These are phyloP conservation scores for Chamaea fasciata DNA, from an alignment of 2,113 vertebrate genomes.

Conservation along the genomic window DNA sequence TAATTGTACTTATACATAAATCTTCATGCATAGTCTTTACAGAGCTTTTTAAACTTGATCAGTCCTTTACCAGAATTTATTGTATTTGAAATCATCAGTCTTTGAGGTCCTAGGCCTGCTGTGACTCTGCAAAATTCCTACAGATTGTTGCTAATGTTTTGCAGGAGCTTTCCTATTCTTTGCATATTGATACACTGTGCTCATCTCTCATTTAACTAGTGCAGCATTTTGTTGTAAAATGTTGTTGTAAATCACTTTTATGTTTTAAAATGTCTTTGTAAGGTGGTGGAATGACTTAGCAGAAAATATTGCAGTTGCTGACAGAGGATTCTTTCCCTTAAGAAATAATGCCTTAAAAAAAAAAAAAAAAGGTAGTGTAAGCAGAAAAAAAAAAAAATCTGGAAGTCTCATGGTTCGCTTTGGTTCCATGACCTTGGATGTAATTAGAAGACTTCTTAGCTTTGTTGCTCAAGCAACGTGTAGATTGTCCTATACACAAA, in stretches of 20 bases:
- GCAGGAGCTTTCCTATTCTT: neutral
- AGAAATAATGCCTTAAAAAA: constrained; percentile 28
- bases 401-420: neutral
- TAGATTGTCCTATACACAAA: neutral
- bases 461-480: neutral
- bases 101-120: neutral
- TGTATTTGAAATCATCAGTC: neutral
- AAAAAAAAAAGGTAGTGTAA: neutral
- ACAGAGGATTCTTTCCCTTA: constrained; percentile 1
- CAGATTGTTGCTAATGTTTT: neutral
- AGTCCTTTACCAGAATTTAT: neutral
- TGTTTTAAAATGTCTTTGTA: constrained; percentile 33
- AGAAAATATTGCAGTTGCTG: constrained; percentile 40
- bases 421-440: constrained; percentile 7
- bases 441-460: neutral
- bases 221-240: constrained; percentile 15
- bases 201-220: neutral
- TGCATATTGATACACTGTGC: neutral
- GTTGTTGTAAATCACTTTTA: constrained; percentile 38
- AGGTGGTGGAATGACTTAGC: constrained; percentile 51
- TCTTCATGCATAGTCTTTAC: neutral
- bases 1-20: neutral
- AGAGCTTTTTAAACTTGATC: neutral
- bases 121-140: neutral
- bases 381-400: constrained; percentile 37